A percentile compares a stretch with the other conserved stretches of the same genome.
Conservation (phyloP, 23 tunicate genomes). For the Styela plicata region DNA sequence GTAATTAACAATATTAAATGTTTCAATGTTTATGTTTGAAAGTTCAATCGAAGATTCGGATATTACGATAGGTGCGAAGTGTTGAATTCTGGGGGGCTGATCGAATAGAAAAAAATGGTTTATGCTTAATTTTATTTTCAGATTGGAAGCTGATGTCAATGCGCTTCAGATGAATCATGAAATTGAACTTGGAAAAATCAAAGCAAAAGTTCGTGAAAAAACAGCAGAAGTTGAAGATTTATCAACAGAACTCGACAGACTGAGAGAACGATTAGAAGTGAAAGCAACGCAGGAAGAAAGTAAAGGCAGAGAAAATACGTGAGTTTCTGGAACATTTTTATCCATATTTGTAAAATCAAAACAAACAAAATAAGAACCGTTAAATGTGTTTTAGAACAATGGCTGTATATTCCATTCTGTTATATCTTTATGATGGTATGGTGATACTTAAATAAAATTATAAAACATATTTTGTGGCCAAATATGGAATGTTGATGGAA, state of each 20-base stretch:
- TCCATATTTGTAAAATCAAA: too few relatives aligned
- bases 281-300: constrained; percentile 92
- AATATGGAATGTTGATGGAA: too few relatives aligned
- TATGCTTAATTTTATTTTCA: background rate
- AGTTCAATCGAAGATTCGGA: too few relatives aligned
- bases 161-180: constrained; percentile 19
- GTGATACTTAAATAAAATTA: background rate
- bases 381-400: too few relatives aligned
- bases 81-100: too few relatives aligned
- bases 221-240: constrained; percentile 46
- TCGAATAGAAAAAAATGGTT: too few relatives aligned
- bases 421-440: background rate
- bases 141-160: constrained; percentile 6
- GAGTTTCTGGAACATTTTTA: too few relatives aligned
- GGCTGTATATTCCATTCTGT: too few relatives aligned
- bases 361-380: too few relatives aligned
- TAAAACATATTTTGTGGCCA: background rate
- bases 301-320: constrained; percentile 64
- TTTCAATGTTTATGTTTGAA: too few relatives aligned
- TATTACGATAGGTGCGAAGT: too few relatives aligned
- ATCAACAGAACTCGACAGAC: constrained; percentile 42
- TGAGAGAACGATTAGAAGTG: constrained; percentile 73
- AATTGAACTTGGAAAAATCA: constrained; percentile 6
- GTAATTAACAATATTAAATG: too few relatives aligned
- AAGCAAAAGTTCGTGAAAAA: constrained; percentile 35